Conservation (phyloP, 2,888 invertebrate species). For the Deroplatys truncata region DNA sequence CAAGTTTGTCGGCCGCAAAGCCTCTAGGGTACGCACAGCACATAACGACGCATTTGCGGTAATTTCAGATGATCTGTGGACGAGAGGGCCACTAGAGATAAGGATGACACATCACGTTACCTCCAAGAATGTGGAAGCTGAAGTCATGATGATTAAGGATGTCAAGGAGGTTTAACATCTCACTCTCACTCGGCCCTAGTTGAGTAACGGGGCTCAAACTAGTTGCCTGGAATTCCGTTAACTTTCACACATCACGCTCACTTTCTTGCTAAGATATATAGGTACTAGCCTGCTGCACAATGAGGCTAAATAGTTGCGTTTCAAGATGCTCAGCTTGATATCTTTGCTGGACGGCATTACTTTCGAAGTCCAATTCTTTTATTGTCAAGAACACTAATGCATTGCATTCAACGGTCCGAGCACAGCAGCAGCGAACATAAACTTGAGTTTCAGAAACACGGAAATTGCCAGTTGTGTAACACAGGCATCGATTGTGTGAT, state of each 20-base stretch:
- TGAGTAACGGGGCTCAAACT: neutral
- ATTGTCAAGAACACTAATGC: no score
- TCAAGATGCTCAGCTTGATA: neutral
- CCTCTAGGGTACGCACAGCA: neutral
- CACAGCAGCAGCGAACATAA: no score
- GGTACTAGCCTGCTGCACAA: neutral
- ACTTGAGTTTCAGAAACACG: no score
- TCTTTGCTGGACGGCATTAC: neutral
- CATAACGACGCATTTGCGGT: neutral
- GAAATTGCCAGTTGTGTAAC: no score
- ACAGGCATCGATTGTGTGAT: no score
- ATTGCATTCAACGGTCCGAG: no score
- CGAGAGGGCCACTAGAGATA: neutral
- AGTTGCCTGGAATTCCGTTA: neutral
- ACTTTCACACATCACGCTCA: neutral
- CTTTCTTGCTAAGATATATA: neutral
- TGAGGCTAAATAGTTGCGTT: neutral
- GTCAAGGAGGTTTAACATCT: neutral
- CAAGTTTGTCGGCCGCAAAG: no score
- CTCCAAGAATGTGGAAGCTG: neutral
- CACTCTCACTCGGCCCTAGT: neutral
- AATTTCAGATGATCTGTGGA: neutral
- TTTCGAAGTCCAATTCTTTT: no score
- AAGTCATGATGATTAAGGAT: neutral
- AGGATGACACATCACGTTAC: neutral